Conservation (phyloP, 2,888 invertebrate genomes). For the Mythimna ferrago region DNA sequence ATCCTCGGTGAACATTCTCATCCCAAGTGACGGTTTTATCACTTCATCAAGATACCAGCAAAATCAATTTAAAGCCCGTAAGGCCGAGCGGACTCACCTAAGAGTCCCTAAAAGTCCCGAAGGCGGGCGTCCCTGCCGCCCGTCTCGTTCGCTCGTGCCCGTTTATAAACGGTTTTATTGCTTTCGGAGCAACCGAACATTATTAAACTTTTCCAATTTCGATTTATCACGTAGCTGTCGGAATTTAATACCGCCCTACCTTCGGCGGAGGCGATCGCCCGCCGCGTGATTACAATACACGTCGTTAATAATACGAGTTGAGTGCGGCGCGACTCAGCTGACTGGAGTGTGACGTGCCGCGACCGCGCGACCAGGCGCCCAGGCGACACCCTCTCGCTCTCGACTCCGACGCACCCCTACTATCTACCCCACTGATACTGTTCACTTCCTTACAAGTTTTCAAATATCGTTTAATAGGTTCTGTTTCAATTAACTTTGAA, state of each 20-base stretch:
- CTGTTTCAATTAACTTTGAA: conserved; percentile 16
- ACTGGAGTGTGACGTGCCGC: conserved; percentile 60
- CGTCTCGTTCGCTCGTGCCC: conserved; percentile 90
- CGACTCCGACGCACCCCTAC: conserved; percentile 61
- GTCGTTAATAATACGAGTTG: conserved; percentile 89
- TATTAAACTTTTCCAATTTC: conserved; percentile 91
- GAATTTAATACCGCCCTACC: conserved; percentile 91
- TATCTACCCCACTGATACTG: conserved; percentile 44
- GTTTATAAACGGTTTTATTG: conserved; percentile 91
- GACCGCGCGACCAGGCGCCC: conserved; percentile 40
- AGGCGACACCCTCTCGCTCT: conserved; percentile 34
- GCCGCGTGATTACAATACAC: conserved; percentile 91
- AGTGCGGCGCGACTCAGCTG: conserved; percentile 76
- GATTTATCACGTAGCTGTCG: conserved; percentile 91
- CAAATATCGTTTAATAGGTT: conserved; percentile 13
- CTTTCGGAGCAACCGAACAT: conserved; percentile 91
- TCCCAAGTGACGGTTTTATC: conserved; percentile 79
- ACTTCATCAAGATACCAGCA: conserved; percentile 86
- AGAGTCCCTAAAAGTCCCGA: conserved; percentile 89
- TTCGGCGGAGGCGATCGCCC: conserved; percentile 90
- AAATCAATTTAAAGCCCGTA: conserved; percentile 87
- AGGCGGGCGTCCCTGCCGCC: conserved; percentile 88
- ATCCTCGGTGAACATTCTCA: conserved; percentile 65
- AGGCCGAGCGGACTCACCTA: conserved; percentile 85
- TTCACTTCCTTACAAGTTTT: conserved; percentile 27